Base-by-base conservation (phyloP, 2,113 vertebrate species). In the Bufo gargarizans region DNA sequence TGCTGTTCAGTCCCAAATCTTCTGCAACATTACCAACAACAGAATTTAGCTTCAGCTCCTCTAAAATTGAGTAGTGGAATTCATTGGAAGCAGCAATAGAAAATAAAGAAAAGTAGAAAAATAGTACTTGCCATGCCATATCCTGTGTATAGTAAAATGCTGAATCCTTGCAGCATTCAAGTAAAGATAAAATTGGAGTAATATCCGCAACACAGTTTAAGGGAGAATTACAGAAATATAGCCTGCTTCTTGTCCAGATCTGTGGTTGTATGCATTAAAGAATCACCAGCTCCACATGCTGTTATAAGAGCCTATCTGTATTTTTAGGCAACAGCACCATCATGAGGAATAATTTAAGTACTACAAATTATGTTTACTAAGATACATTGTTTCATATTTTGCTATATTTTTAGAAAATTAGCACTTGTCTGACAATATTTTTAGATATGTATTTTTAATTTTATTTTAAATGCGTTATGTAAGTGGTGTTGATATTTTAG, bases 21-120 rank as follows among this genome's bases (percentile, higher is more conserved):
- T 95, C 94, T 13, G 94, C 94, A 45, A 96, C 91, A 84, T 95
- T 96, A 84, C 95, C 96, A 53, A 96, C 92, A 59, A 95, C 88
- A 87, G 88, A 90, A 86, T 95, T 95, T 82, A 91, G 91, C 82
- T 93, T 92, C 7, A 90, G 88, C 84, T 95, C 95, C 83, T 95
- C 94, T 0, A 78, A 89, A 86, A 94, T 91, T 0, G 89, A 91
- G 13, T 94, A 94, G 22, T 81, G 86, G 81, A 94, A 92, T 12
- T 91, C 85, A 61, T 86, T 83, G 3, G 87, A 88, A 63, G 82
- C 84, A 16, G 85, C 82, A n/a, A 88, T 72, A 77, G 47, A 89
- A 83, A 90, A 77, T 9, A 20, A 86, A 20, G 89, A 71, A 19
- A 92, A 88, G 61, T 91, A 19, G 74, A 72, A 90, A 9, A 91